A percentile compares a stretch with the other conserved stretches of the same genome.
Evolutionary conservation across 1,140 invertebrate species (phyloP).

Genomic region (Latrodectus geometricus): DNA sequence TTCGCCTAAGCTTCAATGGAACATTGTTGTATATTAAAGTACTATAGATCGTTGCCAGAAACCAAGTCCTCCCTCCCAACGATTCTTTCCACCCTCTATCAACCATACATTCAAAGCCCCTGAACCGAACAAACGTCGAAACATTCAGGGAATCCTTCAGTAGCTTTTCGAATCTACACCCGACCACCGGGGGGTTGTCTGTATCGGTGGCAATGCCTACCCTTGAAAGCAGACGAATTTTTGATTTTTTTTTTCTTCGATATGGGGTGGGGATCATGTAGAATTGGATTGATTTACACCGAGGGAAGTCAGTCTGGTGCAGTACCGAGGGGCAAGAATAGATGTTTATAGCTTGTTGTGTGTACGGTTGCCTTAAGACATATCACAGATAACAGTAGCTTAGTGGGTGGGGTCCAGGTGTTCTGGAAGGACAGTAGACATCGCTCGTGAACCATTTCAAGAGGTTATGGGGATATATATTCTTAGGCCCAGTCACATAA

Average conservation of each 20-base stretch:
- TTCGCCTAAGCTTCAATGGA: too few relatives aligned
- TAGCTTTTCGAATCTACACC: not conserved
- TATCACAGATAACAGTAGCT: slow-evolving; percentile 40
- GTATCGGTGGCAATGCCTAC: not conserved
- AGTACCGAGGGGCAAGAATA: not conserved
- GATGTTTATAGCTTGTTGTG: slow-evolving; percentile 42
- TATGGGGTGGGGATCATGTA: slow-evolving; percentile 16
- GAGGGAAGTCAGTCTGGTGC: slow-evolving; percentile 10
- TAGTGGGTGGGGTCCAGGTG: slow-evolving; percentile 14
- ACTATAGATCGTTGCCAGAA: not conserved
- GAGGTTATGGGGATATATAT: too few relatives aligned
- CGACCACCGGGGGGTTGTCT: not conserved
- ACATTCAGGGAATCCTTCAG: not conserved
- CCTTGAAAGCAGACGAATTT: not conserved
- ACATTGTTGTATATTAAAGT: too few relatives aligned
- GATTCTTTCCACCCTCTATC: not conserved
- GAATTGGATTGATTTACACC: slow-evolving; percentile 44
- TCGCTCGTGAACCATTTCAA: too few relatives aligned
- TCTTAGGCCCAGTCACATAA: too few relatives aligned
- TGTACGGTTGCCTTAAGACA: not conserved
- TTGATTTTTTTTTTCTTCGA: not conserved
- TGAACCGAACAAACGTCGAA: not conserved
- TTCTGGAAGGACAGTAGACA: not conserved
- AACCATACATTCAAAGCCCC: not conserved
- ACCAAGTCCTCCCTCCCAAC: not conserved